Conservation (phyloP, 2,113 vertebrate species). For the Chamaea fasciata region DNA sequence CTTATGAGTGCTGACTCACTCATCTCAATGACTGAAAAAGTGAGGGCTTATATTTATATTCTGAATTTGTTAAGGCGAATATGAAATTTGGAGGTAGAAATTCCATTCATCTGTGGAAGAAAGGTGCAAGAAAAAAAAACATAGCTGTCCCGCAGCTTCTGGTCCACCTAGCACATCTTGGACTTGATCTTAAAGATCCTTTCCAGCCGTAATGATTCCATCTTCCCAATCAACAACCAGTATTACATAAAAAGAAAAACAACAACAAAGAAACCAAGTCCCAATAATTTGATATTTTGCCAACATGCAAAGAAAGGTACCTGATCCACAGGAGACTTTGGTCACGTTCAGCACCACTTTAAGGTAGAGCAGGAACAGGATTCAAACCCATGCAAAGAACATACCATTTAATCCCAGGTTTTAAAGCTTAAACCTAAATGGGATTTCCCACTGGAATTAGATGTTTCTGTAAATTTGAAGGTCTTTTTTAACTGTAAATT, state of each 20-base stretch:
- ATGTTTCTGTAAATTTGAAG: background rate
- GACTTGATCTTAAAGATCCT: background rate
- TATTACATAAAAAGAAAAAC: background rate
- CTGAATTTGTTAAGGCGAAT: background rate
- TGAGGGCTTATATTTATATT: background rate
- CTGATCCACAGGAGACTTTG: background rate
- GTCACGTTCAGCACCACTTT: background rate
- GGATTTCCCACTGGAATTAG: background rate
- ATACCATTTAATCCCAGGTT: background rate
- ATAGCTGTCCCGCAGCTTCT: background rate
- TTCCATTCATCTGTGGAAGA: background rate
- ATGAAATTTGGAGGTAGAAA: background rate
- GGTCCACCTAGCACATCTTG: background rate
- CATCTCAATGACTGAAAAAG: background rate
- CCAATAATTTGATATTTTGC: background rate
- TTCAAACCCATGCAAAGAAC: background rate
- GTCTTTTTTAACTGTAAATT: background rate
- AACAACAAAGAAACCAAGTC: background rate
- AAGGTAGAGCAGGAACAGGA: background rate
- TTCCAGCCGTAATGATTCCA: background rate
- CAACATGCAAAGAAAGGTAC: background rate
- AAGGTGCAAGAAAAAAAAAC: background rate
- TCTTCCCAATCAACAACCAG: background rate
- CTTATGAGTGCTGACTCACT: background rate
- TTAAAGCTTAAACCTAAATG: background rate